Evolutionary conservation across 2,113 vertebrate species (phyloP).

Genomic region (Astatotilapia flaviijosephi): DNA sequence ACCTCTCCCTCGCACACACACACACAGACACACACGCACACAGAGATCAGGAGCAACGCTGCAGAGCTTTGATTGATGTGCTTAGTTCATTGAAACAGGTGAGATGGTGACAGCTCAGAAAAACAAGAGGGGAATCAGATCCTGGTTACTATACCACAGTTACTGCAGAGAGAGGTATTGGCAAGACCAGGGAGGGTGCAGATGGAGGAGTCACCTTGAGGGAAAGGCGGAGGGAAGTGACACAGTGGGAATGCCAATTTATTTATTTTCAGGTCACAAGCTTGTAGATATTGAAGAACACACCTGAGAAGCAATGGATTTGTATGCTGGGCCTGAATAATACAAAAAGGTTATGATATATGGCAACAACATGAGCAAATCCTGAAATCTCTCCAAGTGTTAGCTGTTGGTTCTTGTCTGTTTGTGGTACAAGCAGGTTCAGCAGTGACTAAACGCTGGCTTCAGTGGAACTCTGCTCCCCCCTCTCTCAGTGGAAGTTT

Average conservation of each 20-base stretch:
- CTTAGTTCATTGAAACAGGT: background rate
- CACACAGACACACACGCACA: background rate
- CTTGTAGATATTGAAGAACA: background rate
- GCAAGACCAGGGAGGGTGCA: slow-evolving; percentile 48
- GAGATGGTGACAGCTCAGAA: background rate
- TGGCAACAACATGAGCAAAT: background rate
- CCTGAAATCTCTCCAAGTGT: background rate
- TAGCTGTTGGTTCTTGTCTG: background rate
- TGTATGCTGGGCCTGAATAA: background rate
- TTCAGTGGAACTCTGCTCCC: background rate
- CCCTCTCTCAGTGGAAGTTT: background rate
- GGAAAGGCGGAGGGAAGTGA: slow-evolving; percentile 20
- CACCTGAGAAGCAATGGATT: background rate
- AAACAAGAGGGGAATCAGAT: background rate
- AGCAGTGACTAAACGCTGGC: background rate
- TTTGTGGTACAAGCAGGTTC: background rate
- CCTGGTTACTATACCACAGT: background rate
- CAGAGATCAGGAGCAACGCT: background rate
- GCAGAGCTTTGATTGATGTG: slow-evolving; percentile 5
- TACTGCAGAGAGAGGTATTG: slow-evolving; percentile 40
- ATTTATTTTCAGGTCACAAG: slow-evolving; percentile 35
- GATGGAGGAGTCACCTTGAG: slow-evolving; percentile 71
- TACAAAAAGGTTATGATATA: background rate
- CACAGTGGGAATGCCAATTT: slow-evolving; percentile 17
- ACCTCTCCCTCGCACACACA: background rate